Evolutionary conservation across 1,140 invertebrate genomes (phyloP).

Genomic region (Procambarus clarkii): DNA sequence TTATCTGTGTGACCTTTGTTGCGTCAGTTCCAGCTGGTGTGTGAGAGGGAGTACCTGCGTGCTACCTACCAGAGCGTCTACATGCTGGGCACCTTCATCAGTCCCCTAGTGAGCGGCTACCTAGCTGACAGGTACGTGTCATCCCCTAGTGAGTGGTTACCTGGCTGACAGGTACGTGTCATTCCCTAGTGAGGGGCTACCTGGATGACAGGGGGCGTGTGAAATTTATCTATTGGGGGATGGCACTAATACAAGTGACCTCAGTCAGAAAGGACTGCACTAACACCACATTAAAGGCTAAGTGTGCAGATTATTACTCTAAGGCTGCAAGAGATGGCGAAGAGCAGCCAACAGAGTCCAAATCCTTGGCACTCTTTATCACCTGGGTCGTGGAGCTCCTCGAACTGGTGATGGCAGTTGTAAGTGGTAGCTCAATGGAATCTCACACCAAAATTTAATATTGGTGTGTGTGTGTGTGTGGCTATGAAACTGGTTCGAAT

Average conservation of each 20-base stretch:
- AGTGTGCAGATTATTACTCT: too few relatives aligned
- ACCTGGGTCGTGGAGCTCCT: too few relatives aligned
- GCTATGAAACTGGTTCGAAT: too few relatives aligned
- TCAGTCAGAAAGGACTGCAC: too few relatives aligned
- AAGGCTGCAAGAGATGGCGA: too few relatives aligned
- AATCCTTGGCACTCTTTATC: too few relatives aligned
- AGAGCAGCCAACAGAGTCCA: too few relatives aligned
- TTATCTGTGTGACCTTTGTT: background rate
- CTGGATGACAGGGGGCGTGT: conserved; percentile 13
- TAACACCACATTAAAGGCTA: too few relatives aligned
- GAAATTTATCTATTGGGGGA: background rate
- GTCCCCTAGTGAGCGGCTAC: conserved; percentile 15
- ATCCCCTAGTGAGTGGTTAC: background rate
- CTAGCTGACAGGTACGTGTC: conserved; percentile 16
- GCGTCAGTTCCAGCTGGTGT: conserved; percentile 17
- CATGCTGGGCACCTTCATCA: conserved; percentile 27
- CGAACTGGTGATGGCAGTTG: too few relatives aligned
- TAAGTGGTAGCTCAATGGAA: too few relatives aligned
- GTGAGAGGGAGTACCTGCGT: conserved; percentile 18
- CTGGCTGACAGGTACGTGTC: conserved; percentile 12
- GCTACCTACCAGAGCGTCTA: conserved; percentile 28
- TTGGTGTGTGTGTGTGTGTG: too few relatives aligned
- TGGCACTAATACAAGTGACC: background rate
- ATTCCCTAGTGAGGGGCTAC: background rate
- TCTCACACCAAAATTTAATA: too few relatives aligned